phyloP scores from a whole-genome alignment of 2,113 vertebrate genomes.

The Ramphastos sulfuratus region DNA sequence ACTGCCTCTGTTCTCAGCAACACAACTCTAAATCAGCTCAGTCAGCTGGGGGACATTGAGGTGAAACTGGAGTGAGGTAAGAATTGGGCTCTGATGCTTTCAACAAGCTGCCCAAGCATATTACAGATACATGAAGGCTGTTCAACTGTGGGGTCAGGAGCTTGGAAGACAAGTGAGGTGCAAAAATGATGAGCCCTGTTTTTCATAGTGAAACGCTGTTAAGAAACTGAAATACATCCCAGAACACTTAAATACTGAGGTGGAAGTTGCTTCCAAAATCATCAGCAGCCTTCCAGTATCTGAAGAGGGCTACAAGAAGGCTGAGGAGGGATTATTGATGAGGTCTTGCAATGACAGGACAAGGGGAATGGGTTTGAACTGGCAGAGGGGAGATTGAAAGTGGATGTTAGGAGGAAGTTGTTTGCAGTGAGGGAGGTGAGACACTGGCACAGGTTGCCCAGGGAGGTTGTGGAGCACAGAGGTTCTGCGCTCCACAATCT shows the following conservation, averaged over 20 bases:
- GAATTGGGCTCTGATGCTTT: neutral
- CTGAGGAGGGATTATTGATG: too few relatives aligned
- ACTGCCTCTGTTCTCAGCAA: neutral
- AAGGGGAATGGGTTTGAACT: too few relatives aligned
- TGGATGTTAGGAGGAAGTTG: too few relatives aligned
- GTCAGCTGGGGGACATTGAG: neutral
- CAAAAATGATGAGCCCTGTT: neutral
- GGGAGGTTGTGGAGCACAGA: too few relatives aligned
- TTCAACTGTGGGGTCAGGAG: neutral
- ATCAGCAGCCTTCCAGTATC: neutral
- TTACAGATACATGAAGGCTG: neutral
- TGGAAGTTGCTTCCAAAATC: neutral
- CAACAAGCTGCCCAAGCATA: neutral
- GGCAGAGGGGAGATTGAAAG: too few relatives aligned
- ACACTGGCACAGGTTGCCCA: too few relatives aligned
- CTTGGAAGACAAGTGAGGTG: neutral
- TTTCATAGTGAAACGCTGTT: neutral
- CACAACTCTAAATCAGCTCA: neutral
- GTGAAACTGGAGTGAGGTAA: neutral
- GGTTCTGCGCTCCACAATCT: too few relatives aligned
- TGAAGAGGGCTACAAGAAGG: too few relatives aligned
- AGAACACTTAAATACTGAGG: neutral
- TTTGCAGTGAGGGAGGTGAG: too few relatives aligned
- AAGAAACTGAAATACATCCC: neutral
- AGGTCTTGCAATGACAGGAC: too few relatives aligned